Evolutionary conservation across 2,888 invertebrate species (phyloP).

Genomic region (Rambutsinella grinnellia): DNA sequence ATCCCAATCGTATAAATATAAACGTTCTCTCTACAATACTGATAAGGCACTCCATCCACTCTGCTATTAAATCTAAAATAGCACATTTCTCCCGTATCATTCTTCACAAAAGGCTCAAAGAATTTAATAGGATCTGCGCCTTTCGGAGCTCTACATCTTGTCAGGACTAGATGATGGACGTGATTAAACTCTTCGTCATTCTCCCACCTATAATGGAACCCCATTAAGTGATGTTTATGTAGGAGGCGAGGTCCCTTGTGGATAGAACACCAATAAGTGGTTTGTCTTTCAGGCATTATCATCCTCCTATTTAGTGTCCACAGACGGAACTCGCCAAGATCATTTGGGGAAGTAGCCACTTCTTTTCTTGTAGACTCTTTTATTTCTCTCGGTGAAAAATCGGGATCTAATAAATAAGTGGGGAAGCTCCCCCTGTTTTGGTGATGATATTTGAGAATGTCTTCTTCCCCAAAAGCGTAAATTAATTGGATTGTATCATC

Average conservation of each 20-base stretch:
- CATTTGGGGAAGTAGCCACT: slow-evolving; percentile 4
- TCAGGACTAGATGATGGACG: slow-evolving; percentile 25
- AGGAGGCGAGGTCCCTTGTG: slow-evolving; percentile 18
- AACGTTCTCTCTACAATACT: slow-evolving; percentile 28
- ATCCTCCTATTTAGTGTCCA: slow-evolving; percentile 25
- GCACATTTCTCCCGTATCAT: slow-evolving; percentile 30
- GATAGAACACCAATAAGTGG: slow-evolving; percentile 30
- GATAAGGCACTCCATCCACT: slow-evolving; percentile 4
- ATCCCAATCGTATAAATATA: slow-evolving; percentile 27
- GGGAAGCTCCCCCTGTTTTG: slow-evolving; percentile 17
- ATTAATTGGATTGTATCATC: slow-evolving; percentile 29
- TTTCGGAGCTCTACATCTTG: slow-evolving; percentile 24
- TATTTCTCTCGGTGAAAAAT: background rate
- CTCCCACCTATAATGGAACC: slow-evolving; percentile 6
- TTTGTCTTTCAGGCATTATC: background rate
- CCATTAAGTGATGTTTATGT: slow-evolving; percentile 20
- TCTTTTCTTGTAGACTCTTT: background rate
- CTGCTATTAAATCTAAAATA: background rate
- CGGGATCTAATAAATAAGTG: slow-evolving; percentile 26
- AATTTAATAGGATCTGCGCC: background rate
- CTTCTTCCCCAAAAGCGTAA: slow-evolving; percentile 34
- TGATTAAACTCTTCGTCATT: slow-evolving; percentile 1
- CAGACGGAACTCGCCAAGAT: slow-evolving; percentile 19
- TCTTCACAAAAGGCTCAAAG: slow-evolving; percentile 27
- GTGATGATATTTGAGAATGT: slow-evolving; percentile 21